Percentiles rank a stretch among this genome's conserved stretches.
These are phyloP conservation scores for Apantesis nais DNA, from an alignment of 2,888 invertebrate species.

Conservation along the genomic window DNA sequence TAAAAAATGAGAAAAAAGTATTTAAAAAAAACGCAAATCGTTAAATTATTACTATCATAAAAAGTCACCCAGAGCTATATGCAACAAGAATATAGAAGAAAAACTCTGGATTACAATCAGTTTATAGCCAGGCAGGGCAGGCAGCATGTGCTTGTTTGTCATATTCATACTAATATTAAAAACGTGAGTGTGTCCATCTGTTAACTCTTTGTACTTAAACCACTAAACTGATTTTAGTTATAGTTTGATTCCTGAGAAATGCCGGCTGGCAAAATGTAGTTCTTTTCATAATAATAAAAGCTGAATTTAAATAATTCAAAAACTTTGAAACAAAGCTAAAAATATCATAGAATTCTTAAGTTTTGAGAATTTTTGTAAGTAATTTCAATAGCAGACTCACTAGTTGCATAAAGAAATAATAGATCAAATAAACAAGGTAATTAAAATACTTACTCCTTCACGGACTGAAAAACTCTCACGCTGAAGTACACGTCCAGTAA, in stretches of 20 bases:
- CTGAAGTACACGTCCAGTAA: constrained; percentile 93
- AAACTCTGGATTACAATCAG: neutral
- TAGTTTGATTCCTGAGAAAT: no score
- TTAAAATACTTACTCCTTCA: constrained; percentile 71
- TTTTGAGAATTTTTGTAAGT: neutral
- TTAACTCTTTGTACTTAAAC: no score
- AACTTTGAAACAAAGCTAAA: no score
- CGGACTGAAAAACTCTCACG: constrained; percentile 94
- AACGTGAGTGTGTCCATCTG: no score
- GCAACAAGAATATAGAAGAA: neutral
- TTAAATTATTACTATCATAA: neutral
- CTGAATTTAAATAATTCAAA: no score
- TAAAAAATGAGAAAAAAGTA: constrained; percentile 42
- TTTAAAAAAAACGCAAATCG: no score
- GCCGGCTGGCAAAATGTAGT: no score
- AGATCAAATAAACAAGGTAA: neutral
- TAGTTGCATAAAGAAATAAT: neutral
- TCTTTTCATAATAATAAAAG: no score
- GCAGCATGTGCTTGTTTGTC: neutral
- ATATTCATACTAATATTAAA: neutral
- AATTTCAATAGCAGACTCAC: neutral
- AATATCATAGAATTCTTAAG: neutral
- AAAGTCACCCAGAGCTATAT: neutral
- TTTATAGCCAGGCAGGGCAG: neutral
- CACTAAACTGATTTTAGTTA: no score